Conservation (phyloP, 37 sponge, comb jelly and placozoan species). For the Aplysina aerophoba region DNA sequence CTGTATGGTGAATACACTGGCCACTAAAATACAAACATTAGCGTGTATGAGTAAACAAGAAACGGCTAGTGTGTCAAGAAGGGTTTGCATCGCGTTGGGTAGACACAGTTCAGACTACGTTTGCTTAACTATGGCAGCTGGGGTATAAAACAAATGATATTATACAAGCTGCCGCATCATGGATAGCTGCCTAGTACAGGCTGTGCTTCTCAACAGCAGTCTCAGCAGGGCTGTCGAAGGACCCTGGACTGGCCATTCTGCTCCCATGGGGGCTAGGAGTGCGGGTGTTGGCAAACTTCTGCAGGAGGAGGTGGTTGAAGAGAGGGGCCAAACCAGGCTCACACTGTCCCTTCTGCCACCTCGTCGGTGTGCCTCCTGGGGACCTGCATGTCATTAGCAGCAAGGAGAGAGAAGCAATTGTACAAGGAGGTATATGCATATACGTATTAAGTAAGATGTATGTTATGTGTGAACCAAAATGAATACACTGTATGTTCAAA, state of each 20-base stretch:
- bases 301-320: conserved; percentile 65
- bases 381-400: conserved; percentile 44
- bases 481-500: too few species aligned
- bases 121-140: too few species aligned
- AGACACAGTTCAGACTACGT: too few species aligned
- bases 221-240: conserved; percentile 53
- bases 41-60: too few species aligned
- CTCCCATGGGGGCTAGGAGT: conserved; percentile 31
- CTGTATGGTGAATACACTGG: too few species aligned
- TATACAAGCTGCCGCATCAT: not conserved
- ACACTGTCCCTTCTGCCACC: conserved; percentile 26
- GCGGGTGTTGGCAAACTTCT: conserved; percentile 61
- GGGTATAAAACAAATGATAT: too few species aligned
- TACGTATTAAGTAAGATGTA: not conserved
- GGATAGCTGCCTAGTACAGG: too few species aligned
- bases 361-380: conserved; percentile 77
- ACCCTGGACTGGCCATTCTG: conserved; percentile 43
- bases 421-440: not conserved
- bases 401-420: too few species aligned
- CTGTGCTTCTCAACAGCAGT: not conserved
- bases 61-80: too few species aligned
- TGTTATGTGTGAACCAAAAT: not conserved
- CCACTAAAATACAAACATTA: too few species aligned
- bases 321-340: conserved; percentile 37
- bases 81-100: too few species aligned